Evolutionary conservation across 2,888 invertebrate species (phyloP), one percentile per base, ranked within the genome.

Genomic region (Diarsia mendica): DNA sequence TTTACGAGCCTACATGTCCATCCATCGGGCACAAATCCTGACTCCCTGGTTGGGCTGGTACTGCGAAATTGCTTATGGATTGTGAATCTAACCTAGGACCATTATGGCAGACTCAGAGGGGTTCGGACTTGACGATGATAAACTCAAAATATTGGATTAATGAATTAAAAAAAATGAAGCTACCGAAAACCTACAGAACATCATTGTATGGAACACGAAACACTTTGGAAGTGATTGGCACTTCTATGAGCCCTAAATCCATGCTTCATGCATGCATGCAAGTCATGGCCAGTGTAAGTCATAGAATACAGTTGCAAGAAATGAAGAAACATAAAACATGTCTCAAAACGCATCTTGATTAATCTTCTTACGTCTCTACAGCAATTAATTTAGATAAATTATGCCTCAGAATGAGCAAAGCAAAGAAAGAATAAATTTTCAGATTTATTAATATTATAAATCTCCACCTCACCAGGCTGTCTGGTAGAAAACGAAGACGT

Each of bases 401-500:
- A 68, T 28, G 15, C 39, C 58, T 9, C 64, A 23, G 39, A 28
- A n/a, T n/a, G n/a, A n/a, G n/a, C n/a, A n/a, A n/a, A n/a, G n/a
- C n/a, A n/a, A n/a, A n/a, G n/a, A n/a, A n/a, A n/a, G n/a, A n/a
- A n/a, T n/a, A n/a, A n/a, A n/a, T n/a, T n/a, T n/a, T n/a, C n/a
- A 13, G 18, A 68, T 69, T 68, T 3, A 18, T 9, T 65, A 73
- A 63, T 51, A 39, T 44, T 6, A 60, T 61, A n/a, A 64, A 39
- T 48, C n/a, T 18, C 23, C 15, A 28, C 28, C 28, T 28, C 53
- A 60, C 73, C 67, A 68, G 61, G 11, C 73, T 65, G 76, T 77
- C 75, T 79, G 58, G 63, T 63, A n/a, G 33, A 60, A n/a, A n/a
- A 60, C 55, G 18, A 51, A n/a, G 70, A 64, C 75, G 44, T 76